Evolutionary conservation across 2,888 invertebrate species (phyloP), one percentile per base, ranked within the genome.

Genomic region (Subacronicta megacephala): DNA sequence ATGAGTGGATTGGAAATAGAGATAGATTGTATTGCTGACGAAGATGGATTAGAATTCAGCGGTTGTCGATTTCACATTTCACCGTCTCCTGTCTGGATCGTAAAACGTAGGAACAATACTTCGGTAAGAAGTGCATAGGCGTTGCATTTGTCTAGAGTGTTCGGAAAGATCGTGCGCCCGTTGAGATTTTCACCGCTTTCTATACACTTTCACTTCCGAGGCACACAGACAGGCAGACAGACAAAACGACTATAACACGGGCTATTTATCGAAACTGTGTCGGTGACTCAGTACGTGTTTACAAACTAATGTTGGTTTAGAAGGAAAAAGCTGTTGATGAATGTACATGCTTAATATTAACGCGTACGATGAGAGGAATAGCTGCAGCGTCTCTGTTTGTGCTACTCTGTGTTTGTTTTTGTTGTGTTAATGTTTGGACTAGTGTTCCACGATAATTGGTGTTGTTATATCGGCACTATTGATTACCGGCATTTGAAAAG

Each of bases 131-230:
- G 36, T 84, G 83, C 84, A 84, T 82, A 80, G 78, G 63, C 74
- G 71, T 64, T 83, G 83, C 84, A 85, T 65, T 80, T 57, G 72
- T 60, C 80, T 81, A 80, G 78, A 78, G 74, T 59, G 73, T 62
- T 73, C 78, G 75, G 73, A 76, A 79, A 78, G 82, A 84, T 81
- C 78, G 82, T 75, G 81, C 68, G 75, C 44, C 63, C 66, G 69
- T 45, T 54, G 71, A 70, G 69, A 79, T 84, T 88, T 87, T 87
- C 89, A 67, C 89, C 79, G 75, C 88, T 88, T 88, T 89, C 88
- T 87, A 85, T 77, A 78, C 70, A 88, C 89, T 89, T 88, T 89
- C 89, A 88, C 89, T 88, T 87, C 87, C 83, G 81, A 83, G 77
- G 52, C 66, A 62, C 49, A 64, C 65, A 63, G 62, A 63, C 67